Conservation (phyloP, 1,140 invertebrate species). For the Phymastichus coffea region DNA sequence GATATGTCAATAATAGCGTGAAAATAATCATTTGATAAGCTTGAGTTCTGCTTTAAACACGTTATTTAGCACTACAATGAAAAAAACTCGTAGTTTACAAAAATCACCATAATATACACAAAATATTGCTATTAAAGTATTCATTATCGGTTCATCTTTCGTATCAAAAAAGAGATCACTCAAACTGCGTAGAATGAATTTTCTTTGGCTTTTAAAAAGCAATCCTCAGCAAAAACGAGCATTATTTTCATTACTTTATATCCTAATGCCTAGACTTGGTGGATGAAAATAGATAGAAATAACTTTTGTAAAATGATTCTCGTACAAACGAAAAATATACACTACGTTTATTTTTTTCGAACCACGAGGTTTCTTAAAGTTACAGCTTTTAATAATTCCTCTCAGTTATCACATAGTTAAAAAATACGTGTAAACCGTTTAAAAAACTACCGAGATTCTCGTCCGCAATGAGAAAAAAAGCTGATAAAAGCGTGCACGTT, state of each 20-base stretch:
- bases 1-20: too few relatives aligned
- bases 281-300: neutral
- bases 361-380: neutral
- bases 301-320: conserved; percentile 21
- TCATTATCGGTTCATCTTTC: neutral
- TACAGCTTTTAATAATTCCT: conserved; percentile 2
- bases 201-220: conserved; percentile 24
- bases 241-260: neutral
- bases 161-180: conserved; percentile 13
- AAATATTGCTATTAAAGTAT: conserved; percentile 9
- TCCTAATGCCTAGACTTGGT: neutral
- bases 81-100: too few relatives aligned
- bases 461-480: neutral
- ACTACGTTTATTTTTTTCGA: conserved; percentile 10
- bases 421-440: conserved; percentile 27
- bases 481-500: neutral
- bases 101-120: too few relatives aligned
- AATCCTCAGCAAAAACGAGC: too few relatives aligned
- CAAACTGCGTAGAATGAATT: neutral
- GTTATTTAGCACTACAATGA: too few relatives aligned
- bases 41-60: too few relatives aligned
- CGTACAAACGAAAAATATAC: conserved; percentile 5
- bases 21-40: too few relatives aligned
- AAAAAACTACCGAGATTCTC: conserved; percentile 27
- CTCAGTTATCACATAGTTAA: conserved; percentile 16